These are phyloP conservation scores for Crocallis elinguaria DNA, from an alignment of 2,888 invertebrate species.

Conservation along the genomic window DNA sequence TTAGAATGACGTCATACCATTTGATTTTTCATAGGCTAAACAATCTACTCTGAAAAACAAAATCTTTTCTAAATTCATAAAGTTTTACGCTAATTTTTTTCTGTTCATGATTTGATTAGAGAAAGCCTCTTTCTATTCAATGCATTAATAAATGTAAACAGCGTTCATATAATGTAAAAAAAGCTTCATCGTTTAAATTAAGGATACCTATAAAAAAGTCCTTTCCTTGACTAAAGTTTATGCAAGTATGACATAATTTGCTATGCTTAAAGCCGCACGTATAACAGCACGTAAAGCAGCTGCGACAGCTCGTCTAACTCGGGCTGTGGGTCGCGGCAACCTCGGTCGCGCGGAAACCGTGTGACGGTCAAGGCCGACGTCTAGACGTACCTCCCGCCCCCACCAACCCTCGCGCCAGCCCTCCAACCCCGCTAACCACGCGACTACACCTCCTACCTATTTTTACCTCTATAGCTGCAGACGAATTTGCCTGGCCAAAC, in stretches of 20 bases:
- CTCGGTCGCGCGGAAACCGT: conserved; percentile 78
- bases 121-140: too few species aligned
- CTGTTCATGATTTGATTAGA: too few species aligned
- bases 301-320: conserved; percentile 54
- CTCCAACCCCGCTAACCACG: conserved; percentile 42
- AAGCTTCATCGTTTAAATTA: too few species aligned
- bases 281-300: conserved; percentile 7
- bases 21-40: too few species aligned
- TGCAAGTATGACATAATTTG: not conserved
- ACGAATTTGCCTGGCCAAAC: conserved; percentile 67
- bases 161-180: too few species aligned
- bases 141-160: too few species aligned
- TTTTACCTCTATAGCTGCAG: conserved; percentile 60
- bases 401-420: conserved; percentile 43
- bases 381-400: conserved; percentile 71
- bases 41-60: too few species aligned
- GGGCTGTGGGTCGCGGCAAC: conserved; percentile 75
- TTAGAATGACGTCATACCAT: not conserved
- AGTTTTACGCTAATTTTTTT: too few species aligned
- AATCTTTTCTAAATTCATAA: too few species aligned
- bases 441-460: conserved; percentile 54
- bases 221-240: too few species aligned
- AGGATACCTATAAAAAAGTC: too few species aligned
- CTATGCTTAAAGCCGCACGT: not conserved
- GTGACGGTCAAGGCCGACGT: conserved; percentile 80